Conservation (phyloP, 2,113 vertebrate genomes). For the Anarhynchus alexandrinus region DNA sequence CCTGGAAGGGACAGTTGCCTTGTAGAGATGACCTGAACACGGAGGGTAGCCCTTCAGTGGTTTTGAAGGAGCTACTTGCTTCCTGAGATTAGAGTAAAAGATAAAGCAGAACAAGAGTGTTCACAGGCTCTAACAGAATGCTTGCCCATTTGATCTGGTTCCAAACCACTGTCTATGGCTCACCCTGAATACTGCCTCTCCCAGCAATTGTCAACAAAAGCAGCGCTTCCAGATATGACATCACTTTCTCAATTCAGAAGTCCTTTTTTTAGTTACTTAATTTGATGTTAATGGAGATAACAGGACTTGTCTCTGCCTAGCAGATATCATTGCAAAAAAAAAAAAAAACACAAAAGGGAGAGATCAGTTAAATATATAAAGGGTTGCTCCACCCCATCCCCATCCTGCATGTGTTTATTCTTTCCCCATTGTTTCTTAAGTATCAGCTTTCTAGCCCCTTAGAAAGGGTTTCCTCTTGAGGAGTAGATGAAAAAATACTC, state of each 20-base stretch:
- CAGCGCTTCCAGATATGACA: background rate
- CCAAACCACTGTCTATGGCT: background rate
- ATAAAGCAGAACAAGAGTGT: background rate
- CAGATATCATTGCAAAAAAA: background rate
- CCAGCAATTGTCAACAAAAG: background rate
- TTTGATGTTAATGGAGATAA: background rate
- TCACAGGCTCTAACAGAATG: background rate
- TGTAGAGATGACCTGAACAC: background rate
- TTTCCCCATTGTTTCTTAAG: constrained; percentile 13
- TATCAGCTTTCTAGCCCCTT: background rate
- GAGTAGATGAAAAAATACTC: background rate
- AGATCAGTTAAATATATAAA: background rate
- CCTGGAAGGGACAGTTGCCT: background rate
- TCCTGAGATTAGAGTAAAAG: background rate
- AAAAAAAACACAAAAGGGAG: background rate
- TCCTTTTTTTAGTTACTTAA: constrained; percentile 17
- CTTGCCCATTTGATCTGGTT: background rate
- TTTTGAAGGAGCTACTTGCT: background rate
- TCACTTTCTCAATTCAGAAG: background rate
- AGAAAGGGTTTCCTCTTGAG: background rate
- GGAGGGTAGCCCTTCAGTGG: background rate
- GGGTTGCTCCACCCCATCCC: background rate
- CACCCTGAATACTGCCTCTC: background rate
- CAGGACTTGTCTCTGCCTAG: background rate
- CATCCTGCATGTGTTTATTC: background rate